phyloP scores from a whole-genome alignment of 2,888 invertebrate genomes.

The Sarcophaga rosellei region DNA sequence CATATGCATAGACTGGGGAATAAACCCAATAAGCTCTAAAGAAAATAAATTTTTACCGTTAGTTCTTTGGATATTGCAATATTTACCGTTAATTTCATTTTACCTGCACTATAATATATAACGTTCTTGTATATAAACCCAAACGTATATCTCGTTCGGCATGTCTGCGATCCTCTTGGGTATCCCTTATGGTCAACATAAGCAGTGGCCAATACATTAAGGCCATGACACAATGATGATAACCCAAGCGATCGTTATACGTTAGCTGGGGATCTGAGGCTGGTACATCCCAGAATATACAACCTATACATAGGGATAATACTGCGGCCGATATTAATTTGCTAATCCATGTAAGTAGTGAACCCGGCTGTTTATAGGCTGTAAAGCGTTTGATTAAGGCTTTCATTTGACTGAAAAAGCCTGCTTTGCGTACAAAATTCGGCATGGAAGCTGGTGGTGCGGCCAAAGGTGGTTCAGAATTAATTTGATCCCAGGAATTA shows the following conservation, averaged over 20 bases:
- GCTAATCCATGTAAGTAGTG: conserved; percentile 89
- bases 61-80: neutral
- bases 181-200: conserved; percentile 82
- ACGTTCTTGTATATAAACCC: conserved; percentile 89
- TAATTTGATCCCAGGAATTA: conserved; percentile 84
- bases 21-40: conserved; percentile 87
- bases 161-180: conserved; percentile 83
- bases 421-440: conserved; percentile 85
- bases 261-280: conserved; percentile 88
- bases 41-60: neutral
- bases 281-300: conserved; percentile 94
- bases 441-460: conserved; percentile 91
- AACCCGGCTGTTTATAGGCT: conserved; percentile 93
- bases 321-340: conserved; percentile 90
- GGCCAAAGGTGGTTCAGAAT: conserved; percentile 81
- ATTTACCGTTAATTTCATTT: neutral
- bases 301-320: conserved; percentile 91
- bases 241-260: conserved; percentile 91
- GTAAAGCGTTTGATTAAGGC: conserved; percentile 83
- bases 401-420: conserved; percentile 86
- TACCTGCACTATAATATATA: conserved; percentile 91
- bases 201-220: conserved; percentile 90
- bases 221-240: conserved; percentile 91
- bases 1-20: conserved; percentile 91
- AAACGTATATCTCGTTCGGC: conserved; percentile 91